These are phyloP conservation scores for Glyphotaelius pellucidus DNA, from an alignment of 2,888 invertebrate species.

Conservation along the genomic window DNA sequence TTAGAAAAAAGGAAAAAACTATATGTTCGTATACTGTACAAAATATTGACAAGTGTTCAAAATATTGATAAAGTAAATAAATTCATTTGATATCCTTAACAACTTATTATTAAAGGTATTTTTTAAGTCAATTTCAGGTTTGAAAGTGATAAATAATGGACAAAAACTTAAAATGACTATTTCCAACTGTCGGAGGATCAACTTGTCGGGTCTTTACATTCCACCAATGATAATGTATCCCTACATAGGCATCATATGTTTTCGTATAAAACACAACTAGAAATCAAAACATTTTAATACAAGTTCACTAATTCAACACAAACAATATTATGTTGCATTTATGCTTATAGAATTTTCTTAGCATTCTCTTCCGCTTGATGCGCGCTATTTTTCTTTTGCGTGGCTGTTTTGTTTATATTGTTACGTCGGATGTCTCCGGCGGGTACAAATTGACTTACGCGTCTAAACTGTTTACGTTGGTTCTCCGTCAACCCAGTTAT, in stretches of 20 bases:
- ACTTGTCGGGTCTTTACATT: too few species aligned
- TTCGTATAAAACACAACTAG: neutral
- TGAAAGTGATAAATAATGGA: too few species aligned
- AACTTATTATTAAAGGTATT: too few species aligned
- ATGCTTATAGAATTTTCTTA: neutral
- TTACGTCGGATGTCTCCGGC: constrained; percentile 32
- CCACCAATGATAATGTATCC: too few species aligned
- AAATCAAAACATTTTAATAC: neutral
- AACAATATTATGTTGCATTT: neutral
- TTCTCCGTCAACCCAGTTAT: constrained; percentile 51
- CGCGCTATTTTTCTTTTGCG: neutral
- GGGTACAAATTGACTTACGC: constrained; percentile 55
- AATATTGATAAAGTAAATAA: too few species aligned
- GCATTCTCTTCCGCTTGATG: neutral
- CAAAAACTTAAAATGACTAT: too few species aligned
- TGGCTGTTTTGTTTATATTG: constrained; percentile 29
- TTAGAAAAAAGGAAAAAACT: too few species aligned
- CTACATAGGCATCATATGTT: neutral
- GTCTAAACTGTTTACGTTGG: constrained; percentile 61
- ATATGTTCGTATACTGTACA: too few species aligned
- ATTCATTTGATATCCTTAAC: too few species aligned
- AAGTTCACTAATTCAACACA: neutral
- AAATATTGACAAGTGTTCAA: too few species aligned
- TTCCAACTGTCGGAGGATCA: too few species aligned
- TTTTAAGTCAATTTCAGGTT: too few species aligned